Conservation (phyloP, 1,140 invertebrate genomes). For the Drosophila suzukii region DNA sequence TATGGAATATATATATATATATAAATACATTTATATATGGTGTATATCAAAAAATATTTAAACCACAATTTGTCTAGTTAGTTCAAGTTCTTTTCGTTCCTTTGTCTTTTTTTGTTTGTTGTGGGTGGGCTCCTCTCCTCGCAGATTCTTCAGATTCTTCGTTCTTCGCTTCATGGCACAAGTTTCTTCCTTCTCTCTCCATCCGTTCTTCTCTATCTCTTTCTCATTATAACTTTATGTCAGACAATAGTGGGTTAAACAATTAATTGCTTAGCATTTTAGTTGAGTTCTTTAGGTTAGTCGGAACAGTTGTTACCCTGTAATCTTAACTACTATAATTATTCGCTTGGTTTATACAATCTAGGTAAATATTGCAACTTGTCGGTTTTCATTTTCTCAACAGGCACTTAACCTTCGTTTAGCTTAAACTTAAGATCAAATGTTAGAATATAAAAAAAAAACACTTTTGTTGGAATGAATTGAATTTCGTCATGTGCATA, state of each 20-base stretch:
- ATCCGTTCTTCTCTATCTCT: conserved; percentile 1
- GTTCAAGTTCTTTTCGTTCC: conserved; percentile 34
- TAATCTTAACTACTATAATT: conserved; percentile 60
- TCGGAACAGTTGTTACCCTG: conserved; percentile 51
- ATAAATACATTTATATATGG: conserved; percentile 36
- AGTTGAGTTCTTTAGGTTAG: conserved; percentile 44
- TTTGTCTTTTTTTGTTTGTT: conserved; percentile 26
- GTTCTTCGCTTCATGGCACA: conserved; percentile 61
- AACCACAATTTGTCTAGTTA: conserved; percentile 50
- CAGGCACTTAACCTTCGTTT: conserved; percentile 71
- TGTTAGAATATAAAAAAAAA: conserved; percentile 22
- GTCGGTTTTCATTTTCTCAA: conserved; percentile 36
- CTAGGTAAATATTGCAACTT: conserved; percentile 73
- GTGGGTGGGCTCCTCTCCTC: conserved; percentile 30
- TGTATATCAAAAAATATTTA: conserved; percentile 45
- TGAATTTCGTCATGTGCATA: conserved; percentile 9
- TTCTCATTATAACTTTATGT: conserved; percentile 1
- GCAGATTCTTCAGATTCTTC: conserved; percentile 26
- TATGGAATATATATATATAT: conserved; percentile 46
- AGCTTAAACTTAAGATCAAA: conserved; percentile 16
- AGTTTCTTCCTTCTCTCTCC: conserved; percentile 35
- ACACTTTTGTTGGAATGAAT: conserved; percentile 7
- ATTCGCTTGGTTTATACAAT: conserved; percentile 39
- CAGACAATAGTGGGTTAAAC: conserved; percentile 32
- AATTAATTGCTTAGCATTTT: conserved; percentile 49